phyloP scores from a whole-genome alignment of 1,140 invertebrate genomes.

The Hyles euphorbiae region DNA sequence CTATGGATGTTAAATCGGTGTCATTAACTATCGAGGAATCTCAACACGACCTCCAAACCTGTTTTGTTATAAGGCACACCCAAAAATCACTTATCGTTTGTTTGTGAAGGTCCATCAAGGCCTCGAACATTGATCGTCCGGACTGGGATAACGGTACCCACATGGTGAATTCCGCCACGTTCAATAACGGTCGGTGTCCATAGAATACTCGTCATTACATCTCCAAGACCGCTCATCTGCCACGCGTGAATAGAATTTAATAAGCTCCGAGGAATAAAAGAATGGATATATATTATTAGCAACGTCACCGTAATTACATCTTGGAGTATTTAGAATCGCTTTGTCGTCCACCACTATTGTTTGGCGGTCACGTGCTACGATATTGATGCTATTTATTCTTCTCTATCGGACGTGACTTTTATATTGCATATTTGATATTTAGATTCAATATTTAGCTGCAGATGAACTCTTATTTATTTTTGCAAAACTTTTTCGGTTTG shows the following conservation, averaged over 20 bases:
- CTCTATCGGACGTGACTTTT: background rate
- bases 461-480: no score
- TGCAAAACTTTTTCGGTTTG: no score
- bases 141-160: slow-evolving; percentile 38
- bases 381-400: background rate
- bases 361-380: background rate
- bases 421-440: background rate
- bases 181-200: slow-evolving; percentile 48
- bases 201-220: slow-evolving; percentile 39
- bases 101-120: slow-evolving; percentile 21
- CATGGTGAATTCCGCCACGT: slow-evolving; percentile 43
- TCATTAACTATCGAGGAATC: no score
- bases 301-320: no score
- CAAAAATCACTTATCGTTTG: slow-evolving; percentile 17
- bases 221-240: slow-evolving; percentile 23
- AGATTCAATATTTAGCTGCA: background rate
- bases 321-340: background rate
- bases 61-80: slow-evolving; percentile 15
- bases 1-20: no score
- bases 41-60: background rate
- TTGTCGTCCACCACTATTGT: background rate
- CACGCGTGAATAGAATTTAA: slow-evolving; percentile 31
- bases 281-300: background rate
- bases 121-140: slow-evolving; percentile 15
- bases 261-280: slow-evolving; percentile 20